phyloP scores from a whole-genome alignment of 2,113 vertebrate genomes.

The Chiloscyllium plagiosum region DNA sequence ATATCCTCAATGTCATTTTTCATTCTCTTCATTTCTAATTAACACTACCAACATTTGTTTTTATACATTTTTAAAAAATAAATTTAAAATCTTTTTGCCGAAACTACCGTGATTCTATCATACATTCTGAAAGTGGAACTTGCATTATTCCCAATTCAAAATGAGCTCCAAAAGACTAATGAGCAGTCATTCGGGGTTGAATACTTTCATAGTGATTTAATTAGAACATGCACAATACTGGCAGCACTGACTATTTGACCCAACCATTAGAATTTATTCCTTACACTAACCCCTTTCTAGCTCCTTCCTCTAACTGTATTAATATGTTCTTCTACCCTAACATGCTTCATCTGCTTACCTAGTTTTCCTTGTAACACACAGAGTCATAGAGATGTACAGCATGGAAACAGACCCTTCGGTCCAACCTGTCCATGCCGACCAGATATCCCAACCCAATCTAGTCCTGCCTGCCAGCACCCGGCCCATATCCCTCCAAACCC shows the following conservation, averaged over 20 bases:
- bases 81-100: background rate
- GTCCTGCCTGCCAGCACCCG: too few relatives aligned
- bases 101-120: too few relatives aligned
- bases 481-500: too few relatives aligned
- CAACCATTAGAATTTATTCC: too few relatives aligned
- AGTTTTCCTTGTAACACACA: background rate
- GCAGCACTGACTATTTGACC: background rate
- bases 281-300: too few relatives aligned
- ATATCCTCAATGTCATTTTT: background rate
- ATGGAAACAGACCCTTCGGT: too few relatives aligned
- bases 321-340: too few relatives aligned
- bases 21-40: constrained; percentile 4
- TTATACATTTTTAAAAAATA: background rate
- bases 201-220: background rate
- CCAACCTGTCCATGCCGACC: too few relatives aligned
- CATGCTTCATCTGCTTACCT: background rate
- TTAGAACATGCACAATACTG: background rate
- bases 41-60: background rate
- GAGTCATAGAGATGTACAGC: too few relatives aligned
- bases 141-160: background rate
- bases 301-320: too few relatives aligned
- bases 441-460: too few relatives aligned
- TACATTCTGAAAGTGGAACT: background rate
- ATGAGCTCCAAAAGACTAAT: background rate
- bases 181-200: background rate